Evolutionary conservation across 1,140 invertebrate genomes (phyloP).

Genomic region (Magallana ariakensis): DNA sequence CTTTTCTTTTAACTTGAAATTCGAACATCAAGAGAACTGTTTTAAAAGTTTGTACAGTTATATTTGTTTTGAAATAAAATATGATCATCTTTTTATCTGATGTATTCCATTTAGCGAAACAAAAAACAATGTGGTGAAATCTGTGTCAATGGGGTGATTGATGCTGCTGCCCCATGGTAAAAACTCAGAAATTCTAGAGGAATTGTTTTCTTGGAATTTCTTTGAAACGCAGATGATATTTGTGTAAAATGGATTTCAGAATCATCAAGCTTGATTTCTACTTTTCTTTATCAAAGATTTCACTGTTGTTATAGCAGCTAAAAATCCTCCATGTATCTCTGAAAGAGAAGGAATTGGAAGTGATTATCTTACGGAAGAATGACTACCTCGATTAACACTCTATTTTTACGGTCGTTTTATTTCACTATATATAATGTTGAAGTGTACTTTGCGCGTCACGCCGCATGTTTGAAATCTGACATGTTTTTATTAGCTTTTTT

Average conservation of each 20-base stretch:
- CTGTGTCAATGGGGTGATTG: too few relatives aligned
- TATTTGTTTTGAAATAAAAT: too few relatives aligned
- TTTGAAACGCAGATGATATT: not conserved
- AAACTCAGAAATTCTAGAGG: too few relatives aligned
- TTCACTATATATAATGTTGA: conserved; percentile 2
- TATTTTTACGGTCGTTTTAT: conserved; percentile 1
- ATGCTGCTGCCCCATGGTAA: too few relatives aligned
- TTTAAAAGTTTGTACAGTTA: too few relatives aligned
- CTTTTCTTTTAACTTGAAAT: too few relatives aligned
- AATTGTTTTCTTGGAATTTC: not conserved
- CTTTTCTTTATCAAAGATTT: conserved; percentile 25
- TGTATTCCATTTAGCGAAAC: too few relatives aligned
- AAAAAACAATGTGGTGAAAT: too few relatives aligned
- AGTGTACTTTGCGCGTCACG: conserved; percentile 5
- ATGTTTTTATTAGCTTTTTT: conserved; percentile 32
- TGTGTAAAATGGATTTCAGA: not conserved
- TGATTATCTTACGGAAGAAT: not conserved
- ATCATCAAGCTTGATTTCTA: not conserved
- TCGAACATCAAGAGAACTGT: too few relatives aligned
- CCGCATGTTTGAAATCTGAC: not conserved
- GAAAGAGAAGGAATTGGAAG: not conserved
- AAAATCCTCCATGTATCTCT: not conserved
- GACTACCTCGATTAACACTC: not conserved
- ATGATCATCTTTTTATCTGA: too few relatives aligned
- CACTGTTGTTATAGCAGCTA: conserved; percentile 1